Evolutionary conservation across 2,113 vertebrate species (phyloP).

Genomic region (Xerus inauris): DNA sequence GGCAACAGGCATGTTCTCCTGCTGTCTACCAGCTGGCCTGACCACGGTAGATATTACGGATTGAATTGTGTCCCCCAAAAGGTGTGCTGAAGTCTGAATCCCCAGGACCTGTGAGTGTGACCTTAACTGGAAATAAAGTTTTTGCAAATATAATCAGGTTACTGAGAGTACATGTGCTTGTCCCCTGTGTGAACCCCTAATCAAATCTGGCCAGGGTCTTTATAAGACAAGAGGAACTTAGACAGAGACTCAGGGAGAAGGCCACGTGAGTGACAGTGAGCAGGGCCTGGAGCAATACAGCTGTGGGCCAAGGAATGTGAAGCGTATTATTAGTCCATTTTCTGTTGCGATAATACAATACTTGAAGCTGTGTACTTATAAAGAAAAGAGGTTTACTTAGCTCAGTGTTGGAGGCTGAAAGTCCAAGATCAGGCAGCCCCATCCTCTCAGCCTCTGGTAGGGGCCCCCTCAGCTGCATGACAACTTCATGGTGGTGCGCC

Average conservation of each 20-base stretch:
- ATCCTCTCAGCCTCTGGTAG: too few species aligned
- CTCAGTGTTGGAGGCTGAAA: not conserved
- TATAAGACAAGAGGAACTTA: not conserved
- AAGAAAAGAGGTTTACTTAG: not conserved
- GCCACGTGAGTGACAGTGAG: accelerated
- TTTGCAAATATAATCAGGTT: not conserved
- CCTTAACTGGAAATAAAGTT: not conserved
- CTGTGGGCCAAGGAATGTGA: not conserved
- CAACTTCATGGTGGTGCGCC: too few species aligned
- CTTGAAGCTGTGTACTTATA: not conserved
- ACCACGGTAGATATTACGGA: accelerated
- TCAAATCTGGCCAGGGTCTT: not conserved
- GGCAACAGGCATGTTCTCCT: not conserved
- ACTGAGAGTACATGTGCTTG: not conserved
- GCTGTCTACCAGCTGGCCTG: too few species aligned
- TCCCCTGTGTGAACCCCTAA: not conserved
- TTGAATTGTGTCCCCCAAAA: not conserved
- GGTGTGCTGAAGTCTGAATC: not conserved
- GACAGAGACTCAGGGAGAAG: not conserved
- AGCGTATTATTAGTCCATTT: too few species aligned
- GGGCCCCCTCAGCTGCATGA: not conserved
- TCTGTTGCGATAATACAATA: too few species aligned
- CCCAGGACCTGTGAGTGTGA: not conserved
- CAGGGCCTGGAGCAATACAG: accelerated
- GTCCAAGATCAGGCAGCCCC: too few species aligned